Conservation (phyloP, 2,888 invertebrate species). For the Ectemnius cavifrons region DNA sequence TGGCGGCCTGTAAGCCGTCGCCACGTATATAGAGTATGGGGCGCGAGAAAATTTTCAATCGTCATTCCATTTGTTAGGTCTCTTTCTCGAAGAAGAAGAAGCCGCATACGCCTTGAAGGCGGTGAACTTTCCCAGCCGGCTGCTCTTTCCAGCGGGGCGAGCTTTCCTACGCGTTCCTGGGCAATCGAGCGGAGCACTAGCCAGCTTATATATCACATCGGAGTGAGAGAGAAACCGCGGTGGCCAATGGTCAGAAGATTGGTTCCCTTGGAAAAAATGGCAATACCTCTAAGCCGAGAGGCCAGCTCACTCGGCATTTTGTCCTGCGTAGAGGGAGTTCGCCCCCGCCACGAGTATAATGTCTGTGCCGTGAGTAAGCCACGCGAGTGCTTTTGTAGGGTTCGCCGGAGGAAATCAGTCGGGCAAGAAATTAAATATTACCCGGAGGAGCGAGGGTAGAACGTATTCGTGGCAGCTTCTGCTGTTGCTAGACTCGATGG, state of each 20-base stretch:
- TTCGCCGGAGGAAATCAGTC: slow-evolving; percentile 66
- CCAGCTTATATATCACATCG: background rate
- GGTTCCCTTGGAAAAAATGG: slow-evolving; percentile 53
- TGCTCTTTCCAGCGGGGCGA: slow-evolving; percentile 16
- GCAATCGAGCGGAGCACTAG: slow-evolving; percentile 26
- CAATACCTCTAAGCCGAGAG: slow-evolving; percentile 43
- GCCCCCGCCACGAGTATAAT: slow-evolving; percentile 17
- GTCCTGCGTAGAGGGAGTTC: slow-evolving; percentile 35
- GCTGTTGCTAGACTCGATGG: slow-evolving; percentile 22
- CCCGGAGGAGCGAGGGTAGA: slow-evolving; percentile 55
- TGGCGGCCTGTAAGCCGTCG: background rate
- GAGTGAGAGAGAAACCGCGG: slow-evolving; percentile 10
- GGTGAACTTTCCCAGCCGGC: background rate
- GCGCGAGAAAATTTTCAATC: slow-evolving; percentile 1
- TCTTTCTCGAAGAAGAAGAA: no score
- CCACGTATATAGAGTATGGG: no score
- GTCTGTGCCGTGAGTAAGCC: slow-evolving; percentile 35
- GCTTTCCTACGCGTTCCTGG: slow-evolving; percentile 31
- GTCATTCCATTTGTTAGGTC: background rate
- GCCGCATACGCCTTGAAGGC: no score
- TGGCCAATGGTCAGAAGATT: slow-evolving; percentile 57
- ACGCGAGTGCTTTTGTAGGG: slow-evolving; percentile 53
- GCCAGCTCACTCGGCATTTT: slow-evolving; percentile 63
- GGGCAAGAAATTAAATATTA: slow-evolving; percentile 75
- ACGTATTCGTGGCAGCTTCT: slow-evolving; percentile 24